Conservation (phyloP, 1,140 invertebrate genomes). For the Stratiolaelaps scimitus region DNA sequence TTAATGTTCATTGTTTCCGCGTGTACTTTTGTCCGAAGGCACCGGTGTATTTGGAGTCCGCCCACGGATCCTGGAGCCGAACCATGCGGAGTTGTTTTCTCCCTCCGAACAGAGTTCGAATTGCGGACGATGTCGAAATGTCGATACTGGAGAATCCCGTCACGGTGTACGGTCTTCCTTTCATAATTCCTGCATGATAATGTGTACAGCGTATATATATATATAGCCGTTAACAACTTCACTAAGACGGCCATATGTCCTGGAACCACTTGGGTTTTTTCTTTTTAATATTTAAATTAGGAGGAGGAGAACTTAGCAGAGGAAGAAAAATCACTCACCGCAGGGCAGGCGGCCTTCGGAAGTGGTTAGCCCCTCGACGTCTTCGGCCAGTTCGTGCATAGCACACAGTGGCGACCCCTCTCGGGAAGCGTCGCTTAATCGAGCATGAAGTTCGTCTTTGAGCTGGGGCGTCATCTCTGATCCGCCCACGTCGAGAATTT, state of each 20-base stretch:
- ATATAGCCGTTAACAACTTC: too few relatives aligned
- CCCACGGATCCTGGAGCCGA: conserved; percentile 19
- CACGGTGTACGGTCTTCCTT: conserved; percentile 16
- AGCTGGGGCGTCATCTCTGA: conserved; percentile 8
- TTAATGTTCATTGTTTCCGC: too few relatives aligned
- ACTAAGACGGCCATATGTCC: too few relatives aligned
- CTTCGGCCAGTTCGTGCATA: conserved; percentile 3
- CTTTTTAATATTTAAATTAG: too few relatives aligned
- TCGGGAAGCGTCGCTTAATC: not conserved
- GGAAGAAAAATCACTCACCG: not conserved
- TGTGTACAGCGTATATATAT: not conserved
- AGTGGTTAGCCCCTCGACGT: not conserved
- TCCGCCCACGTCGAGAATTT: not conserved
- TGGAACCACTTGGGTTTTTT: too few relatives aligned
- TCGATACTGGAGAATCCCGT: conserved; percentile 20
- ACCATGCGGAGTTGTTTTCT: conserved; percentile 19
- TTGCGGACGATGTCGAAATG: conserved; percentile 15
- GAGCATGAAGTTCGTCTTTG: conserved; percentile 1
- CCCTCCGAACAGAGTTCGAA: conserved; percentile 24
- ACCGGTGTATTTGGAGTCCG: conserved; percentile 24
- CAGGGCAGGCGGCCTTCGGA: conserved; percentile 13
- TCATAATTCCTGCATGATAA: conserved; percentile 2
- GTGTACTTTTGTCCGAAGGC: conserved; percentile 21
- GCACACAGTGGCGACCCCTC: conserved; percentile 2
- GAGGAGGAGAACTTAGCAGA: too few relatives aligned